Evolutionary conservation across 2,888 invertebrate species (phyloP).

Genomic region (Bellardia pandia): DNA sequence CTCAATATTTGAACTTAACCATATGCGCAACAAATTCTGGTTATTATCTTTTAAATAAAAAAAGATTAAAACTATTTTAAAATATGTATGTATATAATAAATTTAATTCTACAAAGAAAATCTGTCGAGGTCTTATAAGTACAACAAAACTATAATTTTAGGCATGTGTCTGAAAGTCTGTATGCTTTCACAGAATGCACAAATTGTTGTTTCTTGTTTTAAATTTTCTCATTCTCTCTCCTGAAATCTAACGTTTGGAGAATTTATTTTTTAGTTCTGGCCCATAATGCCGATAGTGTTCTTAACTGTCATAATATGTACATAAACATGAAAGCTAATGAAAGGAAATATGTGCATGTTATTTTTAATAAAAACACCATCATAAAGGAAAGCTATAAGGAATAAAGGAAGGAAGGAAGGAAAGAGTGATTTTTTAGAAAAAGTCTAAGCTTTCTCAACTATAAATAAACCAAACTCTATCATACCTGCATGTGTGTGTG

Average conservation of each 20-base stretch:
- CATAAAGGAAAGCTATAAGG: slow-evolving; percentile 35
- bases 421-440: slow-evolving; percentile 46
- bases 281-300: slow-evolving; percentile 45
- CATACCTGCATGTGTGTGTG: not conserved
- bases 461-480: not conserved
- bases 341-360: slow-evolving; percentile 54
- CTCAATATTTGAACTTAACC: too few species aligned
- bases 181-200: not conserved
- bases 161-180: not conserved
- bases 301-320: slow-evolving; percentile 20
- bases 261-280: not conserved
- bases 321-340: slow-evolving; percentile 36
- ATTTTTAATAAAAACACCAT: slow-evolving; percentile 35
- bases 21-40: not conserved
- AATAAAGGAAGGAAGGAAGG: slow-evolving; percentile 30
- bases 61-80: slow-evolving; percentile 33
- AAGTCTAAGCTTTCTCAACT: slow-evolving; percentile 46
- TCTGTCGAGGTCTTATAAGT: slow-evolving; percentile 35
- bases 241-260: not conserved
- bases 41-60: slow-evolving; percentile 10
- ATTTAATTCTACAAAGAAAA: slow-evolving; percentile 10
- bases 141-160: not conserved
- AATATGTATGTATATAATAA: not conserved
- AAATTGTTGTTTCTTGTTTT: not conserved
- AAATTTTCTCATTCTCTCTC: not conserved